These are phyloP conservation scores for Dasypolia templi DNA, from an alignment of 2,888 invertebrate species.

Conservation along the genomic window DNA sequence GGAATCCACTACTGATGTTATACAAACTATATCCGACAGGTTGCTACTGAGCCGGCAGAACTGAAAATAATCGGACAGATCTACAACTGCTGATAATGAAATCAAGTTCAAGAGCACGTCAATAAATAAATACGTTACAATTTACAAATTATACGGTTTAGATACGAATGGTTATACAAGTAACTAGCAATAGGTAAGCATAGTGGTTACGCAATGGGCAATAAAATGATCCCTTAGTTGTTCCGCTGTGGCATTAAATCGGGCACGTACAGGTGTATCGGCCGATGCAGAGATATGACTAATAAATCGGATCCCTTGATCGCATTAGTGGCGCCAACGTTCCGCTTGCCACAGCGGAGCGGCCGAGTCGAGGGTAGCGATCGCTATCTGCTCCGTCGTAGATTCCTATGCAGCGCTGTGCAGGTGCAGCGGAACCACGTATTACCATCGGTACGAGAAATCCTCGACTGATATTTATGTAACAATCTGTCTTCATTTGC, in stretches of 20 bases:
- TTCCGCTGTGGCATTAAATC: conserved; percentile 77
- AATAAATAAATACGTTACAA: conserved; percentile 76
- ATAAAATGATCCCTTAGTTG: conserved; percentile 77
- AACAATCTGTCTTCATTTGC: conserved; percentile 22
- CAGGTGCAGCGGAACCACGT: conserved; percentile 61
- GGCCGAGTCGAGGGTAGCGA: conserved; percentile 68
- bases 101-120: conserved; percentile 85
- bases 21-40: conserved; percentile 62
- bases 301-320: conserved; percentile 85
- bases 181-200: conserved; percentile 77
- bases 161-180: conserved; percentile 76
- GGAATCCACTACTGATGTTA: conserved; percentile 66
- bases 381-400: conserved; percentile 72
- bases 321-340: conserved; percentile 86
- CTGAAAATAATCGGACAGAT: conserved; percentile 76
- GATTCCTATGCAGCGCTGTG: conserved; percentile 59
- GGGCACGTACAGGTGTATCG: conserved; percentile 83
- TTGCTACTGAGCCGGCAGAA: conserved; percentile 64
- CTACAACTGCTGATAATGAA: conserved; percentile 73
- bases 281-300: conserved; percentile 82
- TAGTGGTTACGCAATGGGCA: conserved; percentile 76
- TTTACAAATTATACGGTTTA: conserved; percentile 74
- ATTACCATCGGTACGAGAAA: conserved; percentile 47
- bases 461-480: conserved; percentile 51
- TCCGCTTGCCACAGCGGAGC: conserved; percentile 74